These are phyloP conservation scores for Acromyrmex charruanus DNA, from an alignment of 1,140 invertebrate genomes.

Conservation along the genomic window DNA sequence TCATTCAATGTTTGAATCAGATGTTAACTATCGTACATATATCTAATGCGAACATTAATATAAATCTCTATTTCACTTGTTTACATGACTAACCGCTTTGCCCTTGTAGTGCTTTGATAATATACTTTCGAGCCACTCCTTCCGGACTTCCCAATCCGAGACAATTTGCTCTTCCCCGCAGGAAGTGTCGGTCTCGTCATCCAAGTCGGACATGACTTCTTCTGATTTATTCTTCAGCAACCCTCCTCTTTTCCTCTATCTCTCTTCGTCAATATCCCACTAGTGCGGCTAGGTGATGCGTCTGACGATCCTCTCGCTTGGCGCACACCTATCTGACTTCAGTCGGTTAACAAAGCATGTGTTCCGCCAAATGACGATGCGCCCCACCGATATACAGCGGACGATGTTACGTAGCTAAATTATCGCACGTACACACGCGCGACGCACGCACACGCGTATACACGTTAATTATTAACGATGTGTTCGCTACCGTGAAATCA, in stretches of 20 bases:
- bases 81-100: conserved; percentile 67
- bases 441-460: conserved; percentile 10
- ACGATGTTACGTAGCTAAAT: conserved; percentile 8
- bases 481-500: conserved; percentile 46
- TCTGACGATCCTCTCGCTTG: neutral
- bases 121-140: conserved; percentile 88
- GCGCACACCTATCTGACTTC: neutral
- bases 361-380: conserved; percentile 4
- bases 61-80: neutral
- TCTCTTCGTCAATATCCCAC: neutral
- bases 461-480: neutral
- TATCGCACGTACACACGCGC: neutral
- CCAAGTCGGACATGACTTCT: conserved; percentile 87
- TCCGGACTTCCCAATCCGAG: conserved; percentile 87
- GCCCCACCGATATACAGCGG: neutral
- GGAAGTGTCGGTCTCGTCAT: conserved; percentile 83
- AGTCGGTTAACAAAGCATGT: conserved; percentile 48
- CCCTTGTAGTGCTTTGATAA: conserved; percentile 86
- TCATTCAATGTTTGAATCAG: neutral
- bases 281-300: neutral
- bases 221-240: neutral
- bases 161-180: conserved; percentile 80
- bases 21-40: neutral
- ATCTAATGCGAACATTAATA: neutral
- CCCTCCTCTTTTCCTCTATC: neutral